Conservation (phyloP, 2,888 invertebrate genomes). For the Orthonychiurus folsomi region DNA sequence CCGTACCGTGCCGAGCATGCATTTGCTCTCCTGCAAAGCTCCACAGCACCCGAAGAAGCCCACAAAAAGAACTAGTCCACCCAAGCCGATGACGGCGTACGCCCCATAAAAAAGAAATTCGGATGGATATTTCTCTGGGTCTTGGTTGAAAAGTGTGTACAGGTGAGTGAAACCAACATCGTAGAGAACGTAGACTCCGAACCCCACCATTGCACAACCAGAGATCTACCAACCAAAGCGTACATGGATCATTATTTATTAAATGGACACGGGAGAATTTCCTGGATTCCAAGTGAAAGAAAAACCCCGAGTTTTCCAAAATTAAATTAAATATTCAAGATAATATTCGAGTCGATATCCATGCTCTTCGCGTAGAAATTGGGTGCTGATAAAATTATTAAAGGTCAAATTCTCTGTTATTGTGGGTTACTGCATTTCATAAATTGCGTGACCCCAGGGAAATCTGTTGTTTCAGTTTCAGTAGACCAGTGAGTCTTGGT, state of each 20-base stretch:
- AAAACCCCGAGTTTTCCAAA: neutral
- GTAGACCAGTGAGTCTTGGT: no score
- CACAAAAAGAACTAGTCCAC: conserved; percentile 49
- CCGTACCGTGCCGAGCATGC: conserved; percentile 43
- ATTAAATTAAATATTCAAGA: no score
- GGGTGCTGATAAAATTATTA: no score
- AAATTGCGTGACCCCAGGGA: no score
- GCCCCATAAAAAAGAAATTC: conserved; percentile 48
- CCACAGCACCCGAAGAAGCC: conserved; percentile 54
- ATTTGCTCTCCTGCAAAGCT: conserved; percentile 48
- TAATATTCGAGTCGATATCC: neutral
- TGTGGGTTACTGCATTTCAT: no score
- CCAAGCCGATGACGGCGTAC: conserved; percentile 48
- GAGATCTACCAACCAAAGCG: conserved; percentile 51
- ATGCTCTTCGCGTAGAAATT: neutral
- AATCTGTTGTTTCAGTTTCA: no score
- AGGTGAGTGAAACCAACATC: conserved; percentile 49
- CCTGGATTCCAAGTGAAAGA: conserved; percentile 6
- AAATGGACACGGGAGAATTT: conserved; percentile 5
- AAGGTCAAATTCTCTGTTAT: no score
- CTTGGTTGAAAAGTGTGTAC: conserved; percentile 48
- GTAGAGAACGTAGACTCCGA: conserved; percentile 50
- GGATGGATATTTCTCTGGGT: conserved; percentile 43
- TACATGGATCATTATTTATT: conserved; percentile 7
- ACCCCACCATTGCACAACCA: conserved; percentile 50